phyloP scores from a whole-genome alignment of 2,113 vertebrate species.

The Bufo bufo region DNA sequence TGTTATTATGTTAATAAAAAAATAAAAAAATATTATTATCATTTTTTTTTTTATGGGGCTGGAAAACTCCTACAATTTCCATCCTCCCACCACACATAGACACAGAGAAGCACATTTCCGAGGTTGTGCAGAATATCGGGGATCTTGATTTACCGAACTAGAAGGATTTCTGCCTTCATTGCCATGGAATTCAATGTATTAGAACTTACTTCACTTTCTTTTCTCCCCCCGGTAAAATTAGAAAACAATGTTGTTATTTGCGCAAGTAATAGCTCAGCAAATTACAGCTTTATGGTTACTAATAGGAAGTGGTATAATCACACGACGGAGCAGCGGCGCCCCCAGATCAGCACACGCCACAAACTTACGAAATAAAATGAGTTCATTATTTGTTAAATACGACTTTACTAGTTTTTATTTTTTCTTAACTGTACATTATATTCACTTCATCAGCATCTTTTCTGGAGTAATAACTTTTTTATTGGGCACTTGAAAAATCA shows the following conservation, averaged over 20 bases:
- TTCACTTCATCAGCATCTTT: slow-evolving; percentile 10
- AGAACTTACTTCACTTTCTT: slow-evolving; percentile 23
- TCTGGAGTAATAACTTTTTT: background rate
- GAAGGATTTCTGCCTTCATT: background rate
- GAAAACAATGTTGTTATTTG: slow-evolving; percentile 36
- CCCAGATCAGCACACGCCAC: slow-evolving; percentile 23
- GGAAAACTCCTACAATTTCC: too few species aligned
- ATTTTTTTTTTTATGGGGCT: too few species aligned
- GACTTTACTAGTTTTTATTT: slow-evolving; percentile 14
- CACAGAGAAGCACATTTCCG: too few species aligned
- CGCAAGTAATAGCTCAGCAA: slow-evolving; percentile 30
- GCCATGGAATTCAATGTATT: background rate
- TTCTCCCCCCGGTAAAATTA: slow-evolving; percentile 50
- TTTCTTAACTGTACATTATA: background rate
- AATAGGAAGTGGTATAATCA: slow-evolving; percentile 50
- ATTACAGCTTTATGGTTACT: slow-evolving; percentile 47
- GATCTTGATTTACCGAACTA: background rate
- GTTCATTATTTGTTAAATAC: slow-evolving; percentile 49
- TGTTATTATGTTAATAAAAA: too few species aligned
- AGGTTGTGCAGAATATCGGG: too few species aligned
- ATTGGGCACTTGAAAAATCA: background rate
- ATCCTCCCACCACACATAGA: too few species aligned
- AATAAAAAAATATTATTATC: too few species aligned
- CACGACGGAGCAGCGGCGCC: background rate
- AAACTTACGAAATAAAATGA: slow-evolving; percentile 28